Percentiles rank a stretch among this genome's conserved stretches.
Conservation (phyloP, 2,113 vertebrate genomes). For the Zootoca vivipara region DNA sequence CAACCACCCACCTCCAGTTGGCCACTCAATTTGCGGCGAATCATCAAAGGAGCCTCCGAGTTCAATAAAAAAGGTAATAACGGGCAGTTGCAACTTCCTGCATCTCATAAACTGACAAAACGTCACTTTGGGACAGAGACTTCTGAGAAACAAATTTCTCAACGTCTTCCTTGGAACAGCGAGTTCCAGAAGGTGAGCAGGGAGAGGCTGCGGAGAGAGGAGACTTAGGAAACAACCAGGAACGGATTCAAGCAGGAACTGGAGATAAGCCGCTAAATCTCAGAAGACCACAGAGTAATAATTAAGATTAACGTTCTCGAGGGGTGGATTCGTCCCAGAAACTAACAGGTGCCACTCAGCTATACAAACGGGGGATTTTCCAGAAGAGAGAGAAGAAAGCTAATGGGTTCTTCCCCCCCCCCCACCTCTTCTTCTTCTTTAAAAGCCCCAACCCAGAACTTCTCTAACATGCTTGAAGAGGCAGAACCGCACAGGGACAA, state of each 20-base stretch:
- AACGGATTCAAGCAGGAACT: slow-evolving; percentile 13
- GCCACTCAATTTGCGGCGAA: neutral
- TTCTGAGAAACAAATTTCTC: neutral
- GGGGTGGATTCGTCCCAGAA: slow-evolving; percentile 2
- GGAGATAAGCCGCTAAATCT: slow-evolving; percentile 13
- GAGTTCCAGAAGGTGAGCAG: neutral
- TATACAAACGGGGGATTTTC: slow-evolving; percentile 4
- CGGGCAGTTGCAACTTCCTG: neutral
- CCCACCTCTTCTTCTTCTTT: too few species aligned
- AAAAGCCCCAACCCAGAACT: neutral
- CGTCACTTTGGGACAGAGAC: rapidly evolving
- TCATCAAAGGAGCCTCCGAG: neutral
- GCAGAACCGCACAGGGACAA: neutral
- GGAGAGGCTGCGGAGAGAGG: neutral
- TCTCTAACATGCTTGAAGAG: neutral
- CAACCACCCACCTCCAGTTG: neutral
- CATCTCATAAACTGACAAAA: neutral
- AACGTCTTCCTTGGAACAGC: neutral
- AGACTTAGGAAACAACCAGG: neutral
- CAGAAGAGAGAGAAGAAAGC: neutral
- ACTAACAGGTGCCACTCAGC: slow-evolving; percentile 19
- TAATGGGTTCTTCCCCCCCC: too few species aligned
- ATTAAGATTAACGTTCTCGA: neutral
- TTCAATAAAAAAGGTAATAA: neutral
- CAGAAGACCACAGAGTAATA: slow-evolving; percentile 7